Conservation (phyloP, 1,140 invertebrate genomes). For the Macrobrachium nipponense region DNA sequence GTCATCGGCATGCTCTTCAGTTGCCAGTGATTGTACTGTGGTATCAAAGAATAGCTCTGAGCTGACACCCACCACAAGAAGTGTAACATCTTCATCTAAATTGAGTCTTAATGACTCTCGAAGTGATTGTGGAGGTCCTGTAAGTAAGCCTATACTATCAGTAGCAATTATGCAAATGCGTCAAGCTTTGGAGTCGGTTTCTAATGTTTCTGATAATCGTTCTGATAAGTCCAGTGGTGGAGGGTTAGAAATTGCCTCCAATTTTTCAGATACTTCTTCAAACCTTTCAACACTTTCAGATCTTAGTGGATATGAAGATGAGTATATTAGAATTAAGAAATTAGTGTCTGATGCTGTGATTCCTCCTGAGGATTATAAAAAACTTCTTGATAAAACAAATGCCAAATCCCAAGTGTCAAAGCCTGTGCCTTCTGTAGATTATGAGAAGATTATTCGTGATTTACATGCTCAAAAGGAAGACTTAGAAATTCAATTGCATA, state of each 20-base stretch:
- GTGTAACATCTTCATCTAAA: conserved; percentile 23
- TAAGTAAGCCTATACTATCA: conserved; percentile 30
- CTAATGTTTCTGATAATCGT: conserved; percentile 36
- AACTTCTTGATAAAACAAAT: conserved; percentile 30
- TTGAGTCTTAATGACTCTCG: conserved; percentile 18
- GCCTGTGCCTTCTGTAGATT: conserved; percentile 25
- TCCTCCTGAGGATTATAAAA: conserved; percentile 47
- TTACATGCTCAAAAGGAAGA: conserved; percentile 55
- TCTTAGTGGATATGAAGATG: conserved; percentile 62
- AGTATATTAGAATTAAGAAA: conserved; percentile 51
- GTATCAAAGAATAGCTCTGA: conserved; percentile 39
- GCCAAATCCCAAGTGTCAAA: conserved; percentile 27
- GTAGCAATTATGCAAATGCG: conserved; percentile 35
- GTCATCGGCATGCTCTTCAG: conserved; percentile 35
- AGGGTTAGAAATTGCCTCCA: conserved; percentile 26
- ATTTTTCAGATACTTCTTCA: conserved; percentile 53
- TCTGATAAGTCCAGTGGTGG: conserved; percentile 35
- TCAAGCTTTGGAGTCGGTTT: conserved; percentile 14
- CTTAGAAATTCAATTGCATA: conserved; percentile 55
- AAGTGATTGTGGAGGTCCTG: conserved; percentile 37
- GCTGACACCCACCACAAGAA: conserved; percentile 17
- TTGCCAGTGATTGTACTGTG: conserved; percentile 30
- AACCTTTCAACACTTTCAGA: conserved; percentile 59
- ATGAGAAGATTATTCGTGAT: conserved; percentile 49
- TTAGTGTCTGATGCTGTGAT: conserved; percentile 52